Evolutionary conservation across 2,797 vertebrate species (phyloP).

Genomic region (Manis javanica): DNA sequence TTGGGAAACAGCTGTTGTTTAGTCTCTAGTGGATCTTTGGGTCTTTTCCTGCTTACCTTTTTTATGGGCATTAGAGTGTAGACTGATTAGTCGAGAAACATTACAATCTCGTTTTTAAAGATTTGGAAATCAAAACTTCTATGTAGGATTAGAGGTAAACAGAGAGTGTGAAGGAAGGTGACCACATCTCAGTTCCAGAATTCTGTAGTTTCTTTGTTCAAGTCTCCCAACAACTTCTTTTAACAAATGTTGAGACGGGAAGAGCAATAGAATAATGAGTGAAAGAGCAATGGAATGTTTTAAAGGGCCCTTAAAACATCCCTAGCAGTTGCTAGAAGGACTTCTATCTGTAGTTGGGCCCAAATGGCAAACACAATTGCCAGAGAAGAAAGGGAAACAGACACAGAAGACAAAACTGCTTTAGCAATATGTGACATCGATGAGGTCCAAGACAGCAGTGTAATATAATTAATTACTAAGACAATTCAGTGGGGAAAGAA

Average conservation of each 20-base stretch:
- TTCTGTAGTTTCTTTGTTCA: not conserved
- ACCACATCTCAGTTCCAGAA: not conserved
- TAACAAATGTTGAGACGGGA: not conserved
- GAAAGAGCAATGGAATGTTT: not conserved
- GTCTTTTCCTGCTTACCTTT: not conserved
- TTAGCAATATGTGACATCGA: not conserved
- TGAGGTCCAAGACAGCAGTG: not conserved
- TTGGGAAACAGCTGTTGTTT: not conserved
- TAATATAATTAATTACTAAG: not conserved
- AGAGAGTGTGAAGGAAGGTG: not conserved
- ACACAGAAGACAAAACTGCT: not conserved
- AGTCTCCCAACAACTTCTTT: not conserved
- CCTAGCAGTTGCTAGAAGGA: not conserved
- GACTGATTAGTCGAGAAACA: not conserved
- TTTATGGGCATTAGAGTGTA: not conserved
- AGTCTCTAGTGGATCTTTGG: not conserved
- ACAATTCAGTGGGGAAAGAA: not conserved
- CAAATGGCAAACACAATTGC: not conserved
- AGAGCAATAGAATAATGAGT: not conserved
- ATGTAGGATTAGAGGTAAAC: not conserved
- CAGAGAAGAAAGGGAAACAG: not conserved
- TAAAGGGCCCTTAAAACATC: not conserved
- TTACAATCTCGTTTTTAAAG: not conserved
- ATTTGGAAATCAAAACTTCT: slow-evolving; percentile 1
- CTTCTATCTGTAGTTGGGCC: not conserved